Percentiles rank a stretch among this genome's conserved stretches.
Evolutionary conservation across 1,140 invertebrate species (phyloP).

Genomic region (Pygmarrhopalites habei): DNA sequence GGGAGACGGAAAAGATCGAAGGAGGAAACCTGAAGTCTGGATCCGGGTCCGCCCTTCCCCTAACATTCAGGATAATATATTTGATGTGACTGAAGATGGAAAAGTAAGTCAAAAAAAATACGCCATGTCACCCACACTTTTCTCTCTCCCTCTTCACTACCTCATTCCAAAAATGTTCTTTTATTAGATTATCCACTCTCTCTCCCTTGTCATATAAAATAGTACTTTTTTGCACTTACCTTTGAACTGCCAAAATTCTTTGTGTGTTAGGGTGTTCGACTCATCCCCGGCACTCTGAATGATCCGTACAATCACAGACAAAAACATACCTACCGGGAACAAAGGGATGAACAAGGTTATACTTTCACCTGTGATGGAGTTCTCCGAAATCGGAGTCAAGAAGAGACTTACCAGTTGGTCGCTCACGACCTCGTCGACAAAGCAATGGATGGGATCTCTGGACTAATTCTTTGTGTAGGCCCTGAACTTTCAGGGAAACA

Average conservation of each 20-base stretch:
- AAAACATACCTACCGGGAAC: not conserved
- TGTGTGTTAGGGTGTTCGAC: too few species aligned
- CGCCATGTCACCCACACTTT: too few species aligned
- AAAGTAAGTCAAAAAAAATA: too few species aligned
- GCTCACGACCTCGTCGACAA: conserved; percentile 23
- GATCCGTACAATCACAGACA: too few species aligned
- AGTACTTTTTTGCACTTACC: too few species aligned
- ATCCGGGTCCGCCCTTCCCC: conserved; percentile 18
- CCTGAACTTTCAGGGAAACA: conserved; percentile 26
- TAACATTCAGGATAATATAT: conserved; percentile 12
- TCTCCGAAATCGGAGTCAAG: conserved; percentile 17
- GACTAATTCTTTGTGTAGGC: conserved; percentile 22
- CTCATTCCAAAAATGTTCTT: too few species aligned
- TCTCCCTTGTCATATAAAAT: too few species aligned
- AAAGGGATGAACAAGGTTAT: not conserved
- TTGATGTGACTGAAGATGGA: conserved; percentile 10
- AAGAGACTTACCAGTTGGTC: conserved; percentile 12
- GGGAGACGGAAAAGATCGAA: too few species aligned
- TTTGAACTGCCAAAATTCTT: too few species aligned
- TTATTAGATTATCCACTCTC: too few species aligned
- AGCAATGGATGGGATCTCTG: conserved; percentile 25
- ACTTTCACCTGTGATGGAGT: conserved; percentile 17
- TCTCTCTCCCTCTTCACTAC: too few species aligned
- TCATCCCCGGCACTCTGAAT: too few species aligned
- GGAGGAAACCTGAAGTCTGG: conserved; percentile 21